phyloP scores from a whole-genome alignment of 2,113 vertebrate species.

The Oncorhynchus tshawytscha region DNA sequence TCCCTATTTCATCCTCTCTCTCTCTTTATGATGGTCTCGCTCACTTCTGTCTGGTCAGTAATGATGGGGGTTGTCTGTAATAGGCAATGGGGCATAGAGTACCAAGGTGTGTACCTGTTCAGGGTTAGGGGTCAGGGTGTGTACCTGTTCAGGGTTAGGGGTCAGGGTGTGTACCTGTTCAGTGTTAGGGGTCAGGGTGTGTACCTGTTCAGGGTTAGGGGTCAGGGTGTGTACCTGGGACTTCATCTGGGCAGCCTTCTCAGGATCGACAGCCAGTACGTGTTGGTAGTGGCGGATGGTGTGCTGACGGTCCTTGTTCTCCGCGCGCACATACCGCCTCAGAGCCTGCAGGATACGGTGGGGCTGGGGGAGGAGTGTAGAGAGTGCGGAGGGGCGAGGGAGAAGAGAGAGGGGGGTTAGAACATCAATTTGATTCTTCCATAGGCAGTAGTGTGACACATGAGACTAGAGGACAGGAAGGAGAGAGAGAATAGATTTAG shows the following conservation, averaged over 20 bases:
- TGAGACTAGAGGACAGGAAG: neutral
- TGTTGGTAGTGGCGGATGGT: conserved; percentile 97
- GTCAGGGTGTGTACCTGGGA: conserved; percentile 53
- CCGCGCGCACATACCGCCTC: conserved; percentile 86
- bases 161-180: neutral
- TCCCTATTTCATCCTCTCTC: neutral
- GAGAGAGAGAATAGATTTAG: neutral
- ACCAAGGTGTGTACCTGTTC: conserved; percentile 30
- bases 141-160: conserved; percentile 74
- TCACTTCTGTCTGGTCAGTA: conserved; percentile 18
- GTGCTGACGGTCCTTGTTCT: conserved; percentile 96
- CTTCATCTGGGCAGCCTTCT: conserved; percentile 98
- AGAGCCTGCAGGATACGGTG: conserved; percentile 93
- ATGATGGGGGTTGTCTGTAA: conserved; percentile 29
- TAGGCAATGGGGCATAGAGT: no score
- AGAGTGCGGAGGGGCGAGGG: neutral
- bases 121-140: conserved; percentile 19
- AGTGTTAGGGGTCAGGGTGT: conserved; percentile 18
- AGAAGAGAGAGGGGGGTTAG: neutral
- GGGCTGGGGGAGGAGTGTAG: conserved; percentile 70
- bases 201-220: conserved; percentile 74
- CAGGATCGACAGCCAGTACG: conserved; percentile 92
- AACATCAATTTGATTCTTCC: neutral
- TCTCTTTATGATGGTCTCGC: neutral
- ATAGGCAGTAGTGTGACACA: neutral